Base-by-base conservation (phyloP, 2,113 vertebrate species). In the Chionis minor region DNA sequence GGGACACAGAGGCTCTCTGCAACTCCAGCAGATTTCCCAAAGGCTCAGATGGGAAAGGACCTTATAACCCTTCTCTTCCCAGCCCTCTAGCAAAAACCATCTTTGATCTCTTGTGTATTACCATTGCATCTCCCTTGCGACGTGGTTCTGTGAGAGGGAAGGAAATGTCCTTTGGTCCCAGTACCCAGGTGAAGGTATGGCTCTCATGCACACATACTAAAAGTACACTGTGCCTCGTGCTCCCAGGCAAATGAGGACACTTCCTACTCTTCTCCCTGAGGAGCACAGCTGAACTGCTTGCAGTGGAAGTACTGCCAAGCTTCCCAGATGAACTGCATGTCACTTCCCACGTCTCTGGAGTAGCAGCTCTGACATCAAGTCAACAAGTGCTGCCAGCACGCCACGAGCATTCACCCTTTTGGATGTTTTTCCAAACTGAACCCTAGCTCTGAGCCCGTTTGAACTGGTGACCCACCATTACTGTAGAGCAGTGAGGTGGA, bases 291-390 rank as follows among this genome's bases (percentile, higher is more conserved):
- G 93, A 96, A 2, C 87, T 0, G 33, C 62, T 86, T 78, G 70
- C 84, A 73, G 62, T 35, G 33, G 14, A 91, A 82, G 81, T 49
- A 52, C 91, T 94, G 94, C 94, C 96, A 95, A 95, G 91, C 81
- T 95, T 94, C 89, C 86, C 96, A 91, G 94, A 96, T 93, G 96
- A 91, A 33, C 81, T 0, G 0, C 30, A 33, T 96, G 91, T 91
- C 95, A 81, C 95, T 95, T 96, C 95, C 89, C 94, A 95, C 81
- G 27, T 94, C 96, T 88, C 91, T 65, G 74, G 81, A 18, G 62
- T 6, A 91, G 84, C 77, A 65, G 90, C 62, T 75, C 93, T 90
- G 90, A 96, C 90, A 90, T 0, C 20, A 59, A 92, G 81, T 23
- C 70, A 86, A 51, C 59, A 63, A 94, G 72, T 14, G 47, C 78